Conservation (phyloP, 2,888 invertebrate genomes). For the Meghimatium bilineatum region DNA sequence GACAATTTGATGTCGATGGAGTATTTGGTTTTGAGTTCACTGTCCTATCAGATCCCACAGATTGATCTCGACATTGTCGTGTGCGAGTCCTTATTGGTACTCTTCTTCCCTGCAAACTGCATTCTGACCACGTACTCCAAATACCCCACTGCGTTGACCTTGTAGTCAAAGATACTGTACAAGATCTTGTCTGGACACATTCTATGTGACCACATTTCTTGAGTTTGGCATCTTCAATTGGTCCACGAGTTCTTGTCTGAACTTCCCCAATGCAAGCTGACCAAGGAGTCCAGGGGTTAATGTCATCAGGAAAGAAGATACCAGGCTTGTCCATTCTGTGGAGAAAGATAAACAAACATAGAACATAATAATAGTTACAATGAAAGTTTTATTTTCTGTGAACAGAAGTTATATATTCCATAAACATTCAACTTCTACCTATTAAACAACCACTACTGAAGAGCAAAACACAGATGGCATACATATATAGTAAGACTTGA, state of each 20-base stretch:
- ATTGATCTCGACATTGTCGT: not conserved
- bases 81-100: not conserved
- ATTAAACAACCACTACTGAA: too few species aligned
- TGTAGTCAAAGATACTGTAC: not conserved
- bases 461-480: too few species aligned
- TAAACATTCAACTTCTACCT: too few species aligned
- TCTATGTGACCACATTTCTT: conserved; percentile 18
- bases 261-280: not conserved
- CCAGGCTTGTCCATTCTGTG: conserved; percentile 26
- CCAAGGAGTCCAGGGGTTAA: conserved; percentile 19
- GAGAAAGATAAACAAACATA: not conserved
- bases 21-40: not conserved
- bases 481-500: too few species aligned
- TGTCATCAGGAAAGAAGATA: conserved; percentile 15
- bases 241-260: conserved; percentile 18
- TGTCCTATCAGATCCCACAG: not conserved
- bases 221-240: not conserved
- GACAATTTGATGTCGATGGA: not conserved
- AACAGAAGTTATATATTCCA: too few species aligned
- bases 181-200: conserved; percentile 9
- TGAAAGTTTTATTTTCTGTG: too few species aligned
- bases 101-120: not conserved
- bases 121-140: not conserved
- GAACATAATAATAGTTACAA: not conserved
- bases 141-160: not conserved